phyloP scores from a whole-genome alignment of 2,888 invertebrate species.

The Nezara viridula region DNA sequence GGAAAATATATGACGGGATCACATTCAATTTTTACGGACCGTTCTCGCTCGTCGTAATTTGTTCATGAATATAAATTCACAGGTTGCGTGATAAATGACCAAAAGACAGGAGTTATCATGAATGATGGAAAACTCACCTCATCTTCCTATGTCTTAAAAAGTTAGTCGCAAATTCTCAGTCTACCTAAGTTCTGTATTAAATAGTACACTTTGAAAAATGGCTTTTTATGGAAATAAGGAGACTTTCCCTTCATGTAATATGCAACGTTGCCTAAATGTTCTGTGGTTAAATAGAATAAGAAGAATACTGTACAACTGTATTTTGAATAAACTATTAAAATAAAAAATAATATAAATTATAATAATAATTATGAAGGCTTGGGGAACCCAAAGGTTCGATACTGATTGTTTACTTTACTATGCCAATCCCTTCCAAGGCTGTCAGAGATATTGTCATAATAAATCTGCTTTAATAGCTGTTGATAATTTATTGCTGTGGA shows the following conservation, averaged over 20 bases:
- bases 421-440: too few relatives aligned
- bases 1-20: neutral
- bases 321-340: too few relatives aligned
- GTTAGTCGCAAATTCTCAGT: neutral
- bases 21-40: neutral
- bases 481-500: too few relatives aligned
- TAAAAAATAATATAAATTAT: too few relatives aligned
- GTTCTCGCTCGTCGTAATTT: neutral
- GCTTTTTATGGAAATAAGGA: neutral
- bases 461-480: too few relatives aligned
- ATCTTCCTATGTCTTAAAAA: neutral
- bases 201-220: neutral
- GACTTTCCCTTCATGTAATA: neutral
- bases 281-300: neutral
- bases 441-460: too few relatives aligned
- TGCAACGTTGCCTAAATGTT: neutral
- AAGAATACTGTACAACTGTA: neutral
- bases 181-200: neutral
- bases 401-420: too few relatives aligned
- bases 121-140: neutral
- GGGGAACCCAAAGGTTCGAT: too few relatives aligned
- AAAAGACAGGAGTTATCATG: neutral
- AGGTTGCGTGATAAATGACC: neutral
- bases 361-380: too few relatives aligned
- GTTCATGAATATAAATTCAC: conserved; percentile 17